Evolutionary conservation across 2,888 invertebrate species (phyloP).

Genomic region (Cheilosia scutellata): DNA sequence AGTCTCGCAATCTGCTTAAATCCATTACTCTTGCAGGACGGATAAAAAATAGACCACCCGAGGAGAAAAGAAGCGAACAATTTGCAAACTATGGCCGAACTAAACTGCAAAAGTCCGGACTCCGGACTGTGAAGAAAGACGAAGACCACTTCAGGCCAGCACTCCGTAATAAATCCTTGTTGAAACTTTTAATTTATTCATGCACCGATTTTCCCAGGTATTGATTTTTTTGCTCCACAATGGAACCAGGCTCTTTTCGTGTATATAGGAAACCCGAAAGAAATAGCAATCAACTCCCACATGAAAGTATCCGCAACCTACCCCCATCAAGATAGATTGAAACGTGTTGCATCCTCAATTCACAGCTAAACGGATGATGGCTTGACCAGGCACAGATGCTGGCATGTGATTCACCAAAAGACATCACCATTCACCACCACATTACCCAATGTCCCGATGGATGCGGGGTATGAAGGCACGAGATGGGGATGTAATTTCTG

Average conservation of each 20-base stretch:
- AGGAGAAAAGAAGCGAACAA: conserved; percentile 6
- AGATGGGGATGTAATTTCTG: conserved; percentile 5
- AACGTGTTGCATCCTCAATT: conserved; percentile 72
- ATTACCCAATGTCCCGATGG: not conserved
- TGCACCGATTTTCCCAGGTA: conserved; percentile 58
- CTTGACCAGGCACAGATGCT: conserved; percentile 59
- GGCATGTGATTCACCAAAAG: conserved; percentile 42
- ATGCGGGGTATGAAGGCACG: too few relatives aligned
- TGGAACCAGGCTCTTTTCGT: not conserved
- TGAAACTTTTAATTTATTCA: conserved; percentile 71
- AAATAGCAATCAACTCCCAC: conserved; percentile 9
- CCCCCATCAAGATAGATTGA: conserved; percentile 52
- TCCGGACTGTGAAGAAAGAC: not conserved
- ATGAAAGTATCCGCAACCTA: not conserved
- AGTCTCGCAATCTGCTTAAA: conserved; percentile 42
- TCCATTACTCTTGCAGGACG: conserved; percentile 51
- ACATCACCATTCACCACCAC: not conserved
- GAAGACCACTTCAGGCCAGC: not conserved
- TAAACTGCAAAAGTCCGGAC: conserved; percentile 24
- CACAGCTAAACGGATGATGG: conserved; percentile 47
- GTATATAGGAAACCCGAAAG: not conserved
- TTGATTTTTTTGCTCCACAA: conserved; percentile 45
- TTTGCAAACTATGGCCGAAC: conserved; percentile 37
- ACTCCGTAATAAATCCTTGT: conserved; percentile 59
- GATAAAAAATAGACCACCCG: not conserved